phyloP scores from a whole-genome alignment of 2,113 vertebrate genomes.

The Gasterosteus aculeatus region DNA sequence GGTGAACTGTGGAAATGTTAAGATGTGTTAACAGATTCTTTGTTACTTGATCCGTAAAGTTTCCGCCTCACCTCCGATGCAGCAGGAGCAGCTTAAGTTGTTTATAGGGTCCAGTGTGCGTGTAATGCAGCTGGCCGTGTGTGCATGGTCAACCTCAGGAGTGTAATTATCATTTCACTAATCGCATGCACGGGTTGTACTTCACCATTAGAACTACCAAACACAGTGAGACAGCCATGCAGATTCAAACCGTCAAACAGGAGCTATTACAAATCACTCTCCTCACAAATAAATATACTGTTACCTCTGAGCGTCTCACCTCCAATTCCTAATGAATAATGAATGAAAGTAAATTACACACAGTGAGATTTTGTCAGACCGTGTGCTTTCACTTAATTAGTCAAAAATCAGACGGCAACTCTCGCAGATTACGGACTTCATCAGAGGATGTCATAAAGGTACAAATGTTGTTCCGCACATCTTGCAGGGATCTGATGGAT shows the following conservation, averaged over 20 bases:
- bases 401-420: conserved; percentile 27
- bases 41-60: conserved; percentile 25
- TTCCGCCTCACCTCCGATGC: conserved; percentile 36
- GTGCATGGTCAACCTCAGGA: conserved; percentile 28
- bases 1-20: conserved; percentile 29
- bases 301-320: conserved; percentile 22
- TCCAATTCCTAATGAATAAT: conserved; percentile 54
- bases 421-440: conserved; percentile 14
- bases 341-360: conserved; percentile 44
- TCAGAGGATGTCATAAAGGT: conserved; percentile 6
- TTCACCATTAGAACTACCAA: conserved; percentile 17
- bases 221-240: conserved; percentile 1
- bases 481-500: background rate
- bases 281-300: conserved; percentile 13
- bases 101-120: conserved; percentile 17
- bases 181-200: conserved; percentile 34
- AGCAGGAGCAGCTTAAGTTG: background rate
- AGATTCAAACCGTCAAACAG: background rate
- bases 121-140: conserved; percentile 32
- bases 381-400: conserved; percentile 61
- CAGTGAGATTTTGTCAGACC: conserved; percentile 33
- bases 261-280: conserved; percentile 13
- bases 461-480: background rate
- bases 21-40: conserved; percentile 33
- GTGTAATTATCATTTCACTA: conserved; percentile 17